Evolutionary conservation across 1,140 invertebrate genomes (phyloP), one percentile per base, ranked within the genome.

Genomic region (Hyphantria cunea): DNA sequence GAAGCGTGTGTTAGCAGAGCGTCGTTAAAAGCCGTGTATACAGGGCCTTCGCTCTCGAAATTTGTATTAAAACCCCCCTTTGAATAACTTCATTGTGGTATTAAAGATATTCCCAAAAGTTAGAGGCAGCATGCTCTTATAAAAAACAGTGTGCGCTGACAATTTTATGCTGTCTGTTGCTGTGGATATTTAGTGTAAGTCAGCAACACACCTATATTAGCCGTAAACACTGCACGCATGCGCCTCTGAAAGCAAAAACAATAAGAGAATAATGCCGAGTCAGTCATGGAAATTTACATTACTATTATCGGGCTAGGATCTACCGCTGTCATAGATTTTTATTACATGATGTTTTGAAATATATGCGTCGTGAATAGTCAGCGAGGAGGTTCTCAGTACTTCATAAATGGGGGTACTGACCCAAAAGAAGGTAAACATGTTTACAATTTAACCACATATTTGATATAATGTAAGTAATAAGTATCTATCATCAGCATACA

Each of bases 201-300:
- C 87, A 89, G 87, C 87, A 84, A 86, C 87, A 90, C 87, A 90
- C 86, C 74, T 72, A 78, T 75, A 83, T 78, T 87, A 87, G 82
- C 85, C 87, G 65, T 81, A 84, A 83, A 82, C 79, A 85, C 87
- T 86, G 83, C 82, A 85, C 80, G 84, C 86, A 90, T 90, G 87
- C 84, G 87, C 87, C 87, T 90, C 87, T 89, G 87, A 84, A 90
- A 90, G 78, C 68, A 86, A 86, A 87, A 68, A 68, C 49, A 68
- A 82, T 73, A 25, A 25, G 78, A 84, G 76, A 88, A 87, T 86
- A 86, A 84, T 88, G 87, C 87, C 74, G 73, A 89, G 84, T 86
- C 80, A 85, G 87, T 89, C 87, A 90, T 90, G 87, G 87, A 89
- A 90, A 90, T 89, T 89, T 88, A 51, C n/a, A 39, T 72, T 62